These are phyloP conservation scores for Augiades crinisus DNA, from an alignment of 2,888 invertebrate genomes.

Conservation along the genomic window DNA sequence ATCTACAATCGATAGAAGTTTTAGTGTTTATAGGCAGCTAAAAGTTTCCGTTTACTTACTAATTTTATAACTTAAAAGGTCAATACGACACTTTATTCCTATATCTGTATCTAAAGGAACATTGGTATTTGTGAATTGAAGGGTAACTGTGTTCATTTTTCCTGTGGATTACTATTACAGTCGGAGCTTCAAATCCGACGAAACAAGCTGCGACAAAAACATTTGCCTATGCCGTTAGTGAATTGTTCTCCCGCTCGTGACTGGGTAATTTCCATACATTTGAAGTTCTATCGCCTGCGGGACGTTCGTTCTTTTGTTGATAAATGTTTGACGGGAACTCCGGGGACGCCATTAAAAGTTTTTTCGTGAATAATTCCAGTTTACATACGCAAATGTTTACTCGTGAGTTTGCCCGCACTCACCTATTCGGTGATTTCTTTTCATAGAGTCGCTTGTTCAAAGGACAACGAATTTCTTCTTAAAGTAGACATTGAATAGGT, in stretches of 20 bases:
- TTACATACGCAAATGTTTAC: conserved; percentile 82
- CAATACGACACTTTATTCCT: too few relatives aligned
- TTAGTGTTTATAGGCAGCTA: too few relatives aligned
- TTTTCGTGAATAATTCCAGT: conserved; percentile 81
- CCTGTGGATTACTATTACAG: conserved; percentile 34
- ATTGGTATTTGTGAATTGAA: neutral
- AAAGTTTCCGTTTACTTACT: too few relatives aligned
- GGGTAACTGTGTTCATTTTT: conserved; percentile 25
- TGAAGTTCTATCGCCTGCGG: conserved; percentile 81
- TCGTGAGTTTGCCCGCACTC: conserved; percentile 74
- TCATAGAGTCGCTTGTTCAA: conserved; percentile 71
- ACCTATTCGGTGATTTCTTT: conserved; percentile 80
- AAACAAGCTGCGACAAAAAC: conserved; percentile 80
- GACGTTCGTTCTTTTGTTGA: conserved; percentile 82
- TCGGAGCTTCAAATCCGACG: conserved; percentile 64
- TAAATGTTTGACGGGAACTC: conserved; percentile 82
- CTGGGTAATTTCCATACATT: conserved; percentile 82
- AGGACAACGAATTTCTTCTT: conserved; percentile 61
- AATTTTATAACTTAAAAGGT: too few relatives aligned
- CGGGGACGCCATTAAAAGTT: conserved; percentile 82
- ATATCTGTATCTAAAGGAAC: neutral
- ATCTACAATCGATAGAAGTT: too few relatives aligned
- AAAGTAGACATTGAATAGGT: conserved; percentile 68
- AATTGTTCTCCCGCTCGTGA: conserved; percentile 80
- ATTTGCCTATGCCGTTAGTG: conserved; percentile 80